phyloP scores from a whole-genome alignment of 2,888 invertebrate genomes.

The Trypoxylon attenuatum region DNA sequence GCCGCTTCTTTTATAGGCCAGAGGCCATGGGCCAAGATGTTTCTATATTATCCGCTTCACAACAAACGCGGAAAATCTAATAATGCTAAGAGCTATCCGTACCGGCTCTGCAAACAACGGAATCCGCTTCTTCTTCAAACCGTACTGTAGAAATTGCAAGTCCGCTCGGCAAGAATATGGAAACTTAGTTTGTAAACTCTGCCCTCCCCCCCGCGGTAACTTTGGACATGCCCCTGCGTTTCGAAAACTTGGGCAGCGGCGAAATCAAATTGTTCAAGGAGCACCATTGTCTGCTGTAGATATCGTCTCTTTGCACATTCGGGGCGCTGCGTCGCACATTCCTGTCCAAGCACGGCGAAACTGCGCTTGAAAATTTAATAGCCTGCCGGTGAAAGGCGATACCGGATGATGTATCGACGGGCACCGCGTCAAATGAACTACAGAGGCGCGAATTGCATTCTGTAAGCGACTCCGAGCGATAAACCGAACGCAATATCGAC shows the following conservation, averaged over 20 bases:
- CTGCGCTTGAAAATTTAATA: background rate
- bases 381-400: background rate
- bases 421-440: background rate
- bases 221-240: constrained; percentile 34
- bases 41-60: constrained; percentile 1
- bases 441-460: background rate
- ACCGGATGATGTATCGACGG: background rate
- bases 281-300: constrained; percentile 18
- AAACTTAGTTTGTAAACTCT: constrained; percentile 49
- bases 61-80: constrained; percentile 6
- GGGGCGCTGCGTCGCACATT: constrained; percentile 11
- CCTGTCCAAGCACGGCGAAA: constrained; percentile 5
- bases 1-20: background rate
- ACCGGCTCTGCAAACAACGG: constrained; percentile 43
- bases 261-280: constrained; percentile 42
- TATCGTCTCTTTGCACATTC: background rate
- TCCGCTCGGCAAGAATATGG: constrained; percentile 33
- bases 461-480: background rate
- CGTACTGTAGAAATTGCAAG: constrained; percentile 40
- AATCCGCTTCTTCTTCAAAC: constrained; percentile 25
- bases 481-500: constrained; percentile 4
- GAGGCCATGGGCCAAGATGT: background rate
- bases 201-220: constrained; percentile 42
- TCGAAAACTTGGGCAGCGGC: constrained; percentile 22
- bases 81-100: constrained; percentile 17